phyloP scores from a whole-genome alignment of 2,113 vertebrate species.

The Agelaius tricolor region DNA sequence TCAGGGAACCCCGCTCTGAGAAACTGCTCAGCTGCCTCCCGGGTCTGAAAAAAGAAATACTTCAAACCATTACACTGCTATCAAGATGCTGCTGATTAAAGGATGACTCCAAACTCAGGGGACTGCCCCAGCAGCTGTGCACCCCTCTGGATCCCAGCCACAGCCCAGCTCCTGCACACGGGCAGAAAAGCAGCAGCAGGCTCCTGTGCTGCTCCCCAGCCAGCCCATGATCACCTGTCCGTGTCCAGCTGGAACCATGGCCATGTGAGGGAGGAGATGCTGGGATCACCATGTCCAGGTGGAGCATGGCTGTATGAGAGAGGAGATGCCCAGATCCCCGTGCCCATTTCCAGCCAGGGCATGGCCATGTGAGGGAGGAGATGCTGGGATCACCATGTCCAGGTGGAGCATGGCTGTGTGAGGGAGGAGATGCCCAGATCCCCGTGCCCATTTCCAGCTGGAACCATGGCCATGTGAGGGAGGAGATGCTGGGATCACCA shows the following conservation, averaged over 20 bases:
- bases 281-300: too few species aligned
- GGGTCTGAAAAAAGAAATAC: not conserved
- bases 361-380: not conserved
- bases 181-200: not conserved
- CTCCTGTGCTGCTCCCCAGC: not conserved
- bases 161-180: not conserved
- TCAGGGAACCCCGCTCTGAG: not conserved
- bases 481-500: too few species aligned
- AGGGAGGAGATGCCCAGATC: not conserved
- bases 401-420: fast-evolving
- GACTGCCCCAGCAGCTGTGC: not conserved
- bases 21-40: not conserved
- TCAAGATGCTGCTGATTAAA: not conserved
- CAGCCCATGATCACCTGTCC: not conserved
- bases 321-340: not conserved
- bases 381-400: too few species aligned
- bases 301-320: too few species aligned
- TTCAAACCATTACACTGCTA: not conserved
- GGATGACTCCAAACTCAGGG: not conserved
- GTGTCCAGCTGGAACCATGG: not conserved
- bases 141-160: not conserved
- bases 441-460: too few species aligned
- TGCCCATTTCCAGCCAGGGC: too few species aligned
- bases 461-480: too few species aligned
- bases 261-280: not conserved